Evolutionary conservation across 2,113 vertebrate species (phyloP), one percentile per base, ranked within the genome.

Genomic region (Petrocephalus microphthalmus): DNA sequence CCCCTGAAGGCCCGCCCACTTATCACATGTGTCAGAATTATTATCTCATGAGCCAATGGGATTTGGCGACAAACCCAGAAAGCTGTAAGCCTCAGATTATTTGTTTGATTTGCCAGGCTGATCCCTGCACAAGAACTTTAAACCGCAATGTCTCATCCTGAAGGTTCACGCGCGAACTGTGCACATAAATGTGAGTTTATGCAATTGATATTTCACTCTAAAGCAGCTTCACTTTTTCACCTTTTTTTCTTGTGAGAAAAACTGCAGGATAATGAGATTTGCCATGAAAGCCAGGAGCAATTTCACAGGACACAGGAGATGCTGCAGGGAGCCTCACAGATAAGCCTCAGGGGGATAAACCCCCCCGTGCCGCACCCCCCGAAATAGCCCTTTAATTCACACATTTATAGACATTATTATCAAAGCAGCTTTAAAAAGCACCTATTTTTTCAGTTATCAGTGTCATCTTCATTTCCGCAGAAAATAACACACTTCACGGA

Each of bases 371-470:
- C 33, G 19, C 33, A 78, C 29, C 71, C 29, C 33, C 71, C 6
- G 42, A 78, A 42, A 78, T 78, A 78, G 71, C 33, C 37, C 71
- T 78, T 78, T 78, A 78, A 42, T 78, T 78, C 71, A 78, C 71
- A 78, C 71, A 42, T 78, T 78, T 78, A 37, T 42, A 37, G 11
- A 33, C 29, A 19, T 74, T 74, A 78, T 78, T 78, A 19, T 78
- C 33, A 78, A 78, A 78, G 71, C 71, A 78, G 29, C 4, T 19
- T 19, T 15, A 54, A 54, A 54, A 13, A 54, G 10, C 8, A 15
- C 53, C 2, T 42, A 37, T 78, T 78, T 42, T 78, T 78, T 78
- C 29, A 42, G 71, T 42, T 67, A 67, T 67, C 71, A 78, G 71
- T 78, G 71, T 78, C 33, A 42, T 78, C 33, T 78, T 42, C 33